phyloP scores from a whole-genome alignment of 2,888 invertebrate genomes.

The Apodemia zela region DNA sequence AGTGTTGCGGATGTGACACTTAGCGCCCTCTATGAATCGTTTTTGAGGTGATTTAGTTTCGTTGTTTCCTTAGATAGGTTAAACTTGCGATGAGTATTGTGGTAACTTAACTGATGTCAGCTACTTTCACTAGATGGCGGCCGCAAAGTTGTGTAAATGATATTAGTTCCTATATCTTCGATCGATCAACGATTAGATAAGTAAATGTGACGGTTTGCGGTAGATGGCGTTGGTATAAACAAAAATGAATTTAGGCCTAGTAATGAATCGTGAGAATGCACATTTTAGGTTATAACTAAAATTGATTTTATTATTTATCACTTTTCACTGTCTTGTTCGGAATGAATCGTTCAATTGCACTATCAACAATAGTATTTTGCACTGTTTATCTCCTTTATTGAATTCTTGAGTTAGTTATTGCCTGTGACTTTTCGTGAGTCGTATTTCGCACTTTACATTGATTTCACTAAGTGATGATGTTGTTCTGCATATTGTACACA shows the following conservation, averaged over 20 bases:
- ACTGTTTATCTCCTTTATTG: neutral
- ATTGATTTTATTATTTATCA: neutral
- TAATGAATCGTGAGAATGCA: neutral
- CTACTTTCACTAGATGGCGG: neutral
- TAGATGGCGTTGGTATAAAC: constrained; percentile 1
- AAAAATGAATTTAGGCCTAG: neutral
- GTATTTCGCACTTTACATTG: neutral
- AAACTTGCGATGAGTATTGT: neutral
- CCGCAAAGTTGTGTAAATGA: too few species aligned
- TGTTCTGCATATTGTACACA: neutral
- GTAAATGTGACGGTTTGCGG: too few species aligned
- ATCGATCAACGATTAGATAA: neutral
- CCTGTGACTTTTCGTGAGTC: neutral
- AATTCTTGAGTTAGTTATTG: neutral
- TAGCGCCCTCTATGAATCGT: neutral
- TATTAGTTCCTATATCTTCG: too few species aligned
- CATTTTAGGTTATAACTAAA: neutral
- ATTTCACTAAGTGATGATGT: neutral
- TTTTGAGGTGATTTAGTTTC: neutral
- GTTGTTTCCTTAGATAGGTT: too few species aligned
- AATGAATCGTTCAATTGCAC: neutral
- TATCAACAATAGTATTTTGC: neutral
- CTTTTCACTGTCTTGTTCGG: neutral
- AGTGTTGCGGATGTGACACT: neutral
- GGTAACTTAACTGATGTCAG: too few species aligned